phyloP scores from a whole-genome alignment of 1,140 invertebrate species.

The Saccostrea echinata region DNA sequence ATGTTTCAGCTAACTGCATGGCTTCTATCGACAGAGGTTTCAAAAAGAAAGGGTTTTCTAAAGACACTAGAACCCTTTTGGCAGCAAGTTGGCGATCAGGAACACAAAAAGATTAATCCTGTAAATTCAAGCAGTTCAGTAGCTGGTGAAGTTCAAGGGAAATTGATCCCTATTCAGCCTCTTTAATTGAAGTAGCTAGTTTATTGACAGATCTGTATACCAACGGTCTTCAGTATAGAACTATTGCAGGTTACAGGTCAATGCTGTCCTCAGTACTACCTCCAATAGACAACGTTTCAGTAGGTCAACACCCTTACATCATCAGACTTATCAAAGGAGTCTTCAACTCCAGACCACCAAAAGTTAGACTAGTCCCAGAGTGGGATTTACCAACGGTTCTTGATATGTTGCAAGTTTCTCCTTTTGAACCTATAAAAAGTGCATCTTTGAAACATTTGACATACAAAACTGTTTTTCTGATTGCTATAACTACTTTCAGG shows the following conservation, averaged over 20 bases:
- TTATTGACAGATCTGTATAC: constrained; percentile 50
- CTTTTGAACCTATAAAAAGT: constrained; percentile 55
- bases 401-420: constrained; percentile 16
- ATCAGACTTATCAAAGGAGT: constrained; percentile 48
- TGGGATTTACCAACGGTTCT: constrained; percentile 53
- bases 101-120: too few relatives aligned
- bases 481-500: constrained; percentile 32
- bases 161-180: constrained; percentile 51
- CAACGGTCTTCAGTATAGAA: constrained; percentile 50
- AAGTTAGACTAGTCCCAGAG: constrained; percentile 48
- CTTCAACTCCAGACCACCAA: constrained; percentile 51
- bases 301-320: constrained; percentile 50
- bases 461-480: constrained; percentile 45
- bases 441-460: constrained; percentile 48
- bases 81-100: background rate
- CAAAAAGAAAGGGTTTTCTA: constrained; percentile 37
- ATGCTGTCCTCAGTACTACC: constrained; percentile 53
- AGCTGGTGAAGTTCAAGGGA: constrained; percentile 10
- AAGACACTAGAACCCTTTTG: background rate
- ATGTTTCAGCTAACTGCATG: constrained; percentile 50
- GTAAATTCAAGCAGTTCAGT: too few relatives aligned
- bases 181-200: constrained; percentile 43
- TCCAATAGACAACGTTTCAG: constrained; percentile 35
- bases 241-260: constrained; percentile 51
- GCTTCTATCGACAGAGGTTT: constrained; percentile 42